Conservation (phyloP, 2,888 invertebrate genomes). For the Cerastoderma edule region DNA sequence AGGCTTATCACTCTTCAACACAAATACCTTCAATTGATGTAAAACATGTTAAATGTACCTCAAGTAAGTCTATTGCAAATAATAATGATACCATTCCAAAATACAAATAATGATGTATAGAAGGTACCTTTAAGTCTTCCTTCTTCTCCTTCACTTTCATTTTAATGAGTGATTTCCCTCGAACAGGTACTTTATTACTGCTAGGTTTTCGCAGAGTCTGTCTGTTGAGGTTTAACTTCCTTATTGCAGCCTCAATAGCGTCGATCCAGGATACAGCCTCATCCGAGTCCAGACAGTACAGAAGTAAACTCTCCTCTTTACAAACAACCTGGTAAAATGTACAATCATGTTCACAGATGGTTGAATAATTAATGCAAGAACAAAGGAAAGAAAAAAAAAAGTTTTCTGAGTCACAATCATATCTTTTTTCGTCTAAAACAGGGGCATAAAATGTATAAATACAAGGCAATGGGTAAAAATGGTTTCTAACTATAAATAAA, state of each 20-base stretch:
- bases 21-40: too few species aligned
- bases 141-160: conserved; percentile 70
- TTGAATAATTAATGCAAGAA: too few species aligned
- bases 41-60: too few species aligned
- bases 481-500: too few species aligned
- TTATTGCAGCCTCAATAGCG: conserved; percentile 74
- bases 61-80: too few species aligned
- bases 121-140: conserved; percentile 64
- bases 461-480: too few species aligned
- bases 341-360: not conserved
- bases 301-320: conserved; percentile 80
- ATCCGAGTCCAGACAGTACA: conserved; percentile 76
- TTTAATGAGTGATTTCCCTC: conserved; percentile 76
- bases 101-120: not conserved
- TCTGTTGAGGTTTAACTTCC: conserved; percentile 76
- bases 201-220: conserved; percentile 81
- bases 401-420: too few species aligned
- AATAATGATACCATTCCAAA: not conserved
- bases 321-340: conserved; percentile 74
- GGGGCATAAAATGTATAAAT: too few species aligned
- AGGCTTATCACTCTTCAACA: too few species aligned
- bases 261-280: conserved; percentile 77
- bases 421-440: too few species aligned
- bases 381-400: too few species aligned
- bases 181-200: conserved; percentile 80